phyloP scores from a whole-genome alignment of 2,113 vertebrate genomes.

The Oreotragus oreotragus region DNA sequence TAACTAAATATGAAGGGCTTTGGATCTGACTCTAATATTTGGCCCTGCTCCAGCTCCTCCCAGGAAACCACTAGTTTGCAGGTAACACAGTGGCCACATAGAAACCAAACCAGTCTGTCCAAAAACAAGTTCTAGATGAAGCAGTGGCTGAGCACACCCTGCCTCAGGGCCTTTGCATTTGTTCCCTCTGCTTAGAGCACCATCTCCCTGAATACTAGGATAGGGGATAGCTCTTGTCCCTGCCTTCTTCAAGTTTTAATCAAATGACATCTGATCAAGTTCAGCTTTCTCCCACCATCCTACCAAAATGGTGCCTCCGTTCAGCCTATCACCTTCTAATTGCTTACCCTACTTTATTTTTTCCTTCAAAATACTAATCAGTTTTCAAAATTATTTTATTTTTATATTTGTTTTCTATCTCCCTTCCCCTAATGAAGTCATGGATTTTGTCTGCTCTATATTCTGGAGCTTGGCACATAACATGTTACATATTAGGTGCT shows the following conservation, averaged over 20 bases:
- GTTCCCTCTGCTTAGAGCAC: background rate
- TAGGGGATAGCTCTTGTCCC: background rate
- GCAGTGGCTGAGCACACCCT: background rate
- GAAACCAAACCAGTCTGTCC: background rate
- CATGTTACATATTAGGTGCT: background rate
- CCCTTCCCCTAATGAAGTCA: background rate
- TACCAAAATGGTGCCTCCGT: background rate
- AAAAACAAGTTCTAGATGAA: background rate
- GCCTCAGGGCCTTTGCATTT: background rate
- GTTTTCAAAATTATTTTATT: background rate
- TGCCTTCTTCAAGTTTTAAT: background rate
- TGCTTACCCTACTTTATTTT: background rate
- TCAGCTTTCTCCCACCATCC: background rate
- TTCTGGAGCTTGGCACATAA: background rate
- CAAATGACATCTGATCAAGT: background rate
- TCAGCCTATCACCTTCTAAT: background rate
- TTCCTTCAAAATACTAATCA: background rate
- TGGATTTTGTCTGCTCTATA: background rate
- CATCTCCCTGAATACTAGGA: background rate
- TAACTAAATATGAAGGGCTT: background rate
- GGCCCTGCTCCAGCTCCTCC: background rate
- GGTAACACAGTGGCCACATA: background rate
- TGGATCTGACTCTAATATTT: background rate
- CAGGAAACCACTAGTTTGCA: background rate
- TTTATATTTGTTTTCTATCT: background rate